A percentile compares a stretch with the other conserved stretches of the same genome.
These are phyloP conservation scores for Drosophila paranaensis DNA, from an alignment of 2,888 invertebrate species.

Conservation along the genomic window DNA sequence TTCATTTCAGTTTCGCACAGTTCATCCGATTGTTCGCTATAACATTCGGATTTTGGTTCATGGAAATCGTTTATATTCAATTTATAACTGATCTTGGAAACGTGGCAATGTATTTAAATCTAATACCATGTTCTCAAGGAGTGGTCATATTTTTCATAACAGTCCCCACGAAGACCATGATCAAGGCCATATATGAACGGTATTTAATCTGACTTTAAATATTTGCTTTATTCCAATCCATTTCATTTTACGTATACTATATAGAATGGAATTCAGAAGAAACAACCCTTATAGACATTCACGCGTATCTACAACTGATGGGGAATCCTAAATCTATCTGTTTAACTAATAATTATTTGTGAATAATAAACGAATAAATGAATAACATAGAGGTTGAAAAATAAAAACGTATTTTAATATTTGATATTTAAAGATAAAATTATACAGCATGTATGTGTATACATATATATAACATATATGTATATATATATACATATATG, in stretches of 20 bases:
- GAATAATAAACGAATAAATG: no score
- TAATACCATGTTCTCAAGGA: slow-evolving; percentile 43
- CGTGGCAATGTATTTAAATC: neutral
- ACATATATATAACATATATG: no score
- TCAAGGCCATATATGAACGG: slow-evolving; percentile 41
- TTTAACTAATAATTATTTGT: no score
- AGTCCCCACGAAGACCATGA: slow-evolving; percentile 45
- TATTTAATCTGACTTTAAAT: neutral
- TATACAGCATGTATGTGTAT: no score
- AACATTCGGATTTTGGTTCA: slow-evolving; percentile 93
- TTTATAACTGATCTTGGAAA: neutral
- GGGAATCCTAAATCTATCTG: neutral
- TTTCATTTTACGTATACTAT: neutral
- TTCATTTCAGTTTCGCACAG: slow-evolving; percentile 87
- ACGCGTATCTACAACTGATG: neutral
- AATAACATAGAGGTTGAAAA: no score
- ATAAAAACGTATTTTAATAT: no score
- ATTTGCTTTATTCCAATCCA: neutral
- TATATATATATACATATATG: no score
- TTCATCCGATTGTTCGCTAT: slow-evolving; percentile 92
- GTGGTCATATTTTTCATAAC: slow-evolving; percentile 52
- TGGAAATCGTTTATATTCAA: slow-evolving; percentile 90
- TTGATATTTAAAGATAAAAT: no score
- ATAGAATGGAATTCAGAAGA: neutral
- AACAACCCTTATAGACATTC: neutral